Evolutionary conservation across 2,888 invertebrate genomes (phyloP), one percentile per base, ranked within the genome.

Genomic region (Hirtodrosophila alboralis): DNA sequence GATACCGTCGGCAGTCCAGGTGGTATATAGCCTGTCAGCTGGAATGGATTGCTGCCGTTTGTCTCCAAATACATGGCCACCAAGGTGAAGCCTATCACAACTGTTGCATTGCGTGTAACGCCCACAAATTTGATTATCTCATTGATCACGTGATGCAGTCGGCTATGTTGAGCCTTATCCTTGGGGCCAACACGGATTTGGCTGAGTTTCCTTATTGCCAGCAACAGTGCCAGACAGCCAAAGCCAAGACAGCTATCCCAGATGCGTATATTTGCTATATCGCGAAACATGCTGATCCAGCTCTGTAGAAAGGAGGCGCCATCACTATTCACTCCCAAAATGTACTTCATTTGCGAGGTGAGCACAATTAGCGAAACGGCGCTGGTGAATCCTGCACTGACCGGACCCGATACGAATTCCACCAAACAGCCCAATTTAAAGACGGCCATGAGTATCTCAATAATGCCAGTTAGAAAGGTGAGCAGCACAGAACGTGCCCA

Each of bases 401-500:
- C 97, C 0, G 97, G 96, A 0, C 96, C 96, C 2, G 96, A 96
- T 13, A 97, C 96, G 88, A 97, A 97, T 90, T 97, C 96, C 72
- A 97, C 94, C 67, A 97, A 91, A 89, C 97, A 96, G 49, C 97
- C 96, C 64, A 97, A 92, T 21, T 96, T 96, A 44, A 96, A 93
- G 44, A 95, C 89, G 7, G 96, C 96, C 95, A 97, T 96, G 13
- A 95, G 87, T 38, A 97, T 90, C 88, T 96, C 94, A 28, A 96
- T 92, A 13, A 95, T 78, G 2, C 96, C 97, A 12, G 93, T 92
- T 7, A 96, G 90, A 78, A 97, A 95, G 77, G 94, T 94, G 13
- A 97, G 92, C 21, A 97, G 91, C 28, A 96, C 93, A 0, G 96
- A 96, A 6, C 88, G 78, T 87, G 96, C 94, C 90, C 90, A 90